phyloP scores from a whole-genome alignment of 2,113 vertebrate genomes.

The Piliocolobus tephrosceles region DNA sequence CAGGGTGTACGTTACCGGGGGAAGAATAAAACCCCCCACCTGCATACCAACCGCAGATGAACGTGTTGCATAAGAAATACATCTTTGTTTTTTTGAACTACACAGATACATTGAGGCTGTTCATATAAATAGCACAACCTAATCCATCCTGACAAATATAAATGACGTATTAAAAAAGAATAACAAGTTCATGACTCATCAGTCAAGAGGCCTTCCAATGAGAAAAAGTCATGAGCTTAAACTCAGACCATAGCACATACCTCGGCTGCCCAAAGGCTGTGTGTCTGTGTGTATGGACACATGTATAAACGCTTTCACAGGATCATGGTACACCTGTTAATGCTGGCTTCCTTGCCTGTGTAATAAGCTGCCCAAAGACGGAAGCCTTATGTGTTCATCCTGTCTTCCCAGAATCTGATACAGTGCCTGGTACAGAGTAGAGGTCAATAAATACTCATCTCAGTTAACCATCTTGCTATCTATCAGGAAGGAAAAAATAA shows the following conservation, averaged over 20 bases:
- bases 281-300: too few relatives aligned
- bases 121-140: neutral
- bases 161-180: neutral
- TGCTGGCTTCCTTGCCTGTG: neutral
- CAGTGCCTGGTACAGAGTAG: neutral
- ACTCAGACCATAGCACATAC: neutral
- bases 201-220: neutral
- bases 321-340: neutral
- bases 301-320: neutral
- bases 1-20: neutral
- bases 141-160: neutral
- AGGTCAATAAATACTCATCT: neutral
- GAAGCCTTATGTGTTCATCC: neutral
- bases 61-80: neutral
- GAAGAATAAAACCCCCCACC: neutral
- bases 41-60: neutral
- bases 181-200: neutral
- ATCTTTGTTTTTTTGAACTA: neutral
- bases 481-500: neutral
- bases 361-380: neutral
- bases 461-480: neutral
- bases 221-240: neutral
- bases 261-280: neutral
- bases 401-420: neutral
- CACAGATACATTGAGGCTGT: neutral